Percentiles rank a stretch among this genome's conserved stretches.
These are phyloP conservation scores for Dermolepida albohirtum DNA, from an alignment of 2,888 invertebrate genomes.

Conservation along the genomic window DNA sequence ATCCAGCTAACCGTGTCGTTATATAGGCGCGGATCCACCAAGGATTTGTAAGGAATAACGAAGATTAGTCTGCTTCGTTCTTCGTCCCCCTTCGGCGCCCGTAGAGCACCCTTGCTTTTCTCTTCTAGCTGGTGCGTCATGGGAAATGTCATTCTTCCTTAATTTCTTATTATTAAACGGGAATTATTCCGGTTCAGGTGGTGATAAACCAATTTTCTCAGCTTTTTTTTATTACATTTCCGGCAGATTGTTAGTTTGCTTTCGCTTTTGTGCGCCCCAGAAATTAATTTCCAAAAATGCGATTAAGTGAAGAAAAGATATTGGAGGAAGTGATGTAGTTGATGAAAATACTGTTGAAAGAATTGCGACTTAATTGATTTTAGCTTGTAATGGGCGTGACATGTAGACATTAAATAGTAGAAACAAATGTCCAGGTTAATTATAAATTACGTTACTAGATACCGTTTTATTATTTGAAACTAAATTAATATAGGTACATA, in stretches of 20 bases:
- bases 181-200: slow-evolving; percentile 35
- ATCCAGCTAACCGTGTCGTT: slow-evolving; percentile 57
- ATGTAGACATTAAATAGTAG: too few relatives aligned
- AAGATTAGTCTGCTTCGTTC: slow-evolving; percentile 31
- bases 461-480: too few relatives aligned
- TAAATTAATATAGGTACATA: too few relatives aligned
- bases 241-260: slow-evolving; percentile 17
- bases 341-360: too few relatives aligned
- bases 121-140: slow-evolving; percentile 20
- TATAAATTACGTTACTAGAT: too few relatives aligned
- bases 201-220: slow-evolving; percentile 22
- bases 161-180: slow-evolving; percentile 33
- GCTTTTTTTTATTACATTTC: slow-evolving; percentile 22
- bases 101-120: slow-evolving; percentile 21
- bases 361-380: too few relatives aligned
- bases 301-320: slow-evolving; percentile 7
- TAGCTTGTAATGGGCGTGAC: too few relatives aligned
- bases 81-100: slow-evolving; percentile 9
- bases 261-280: slow-evolving; percentile 12
- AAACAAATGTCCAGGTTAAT: too few relatives aligned
- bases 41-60: slow-evolving; percentile 49
- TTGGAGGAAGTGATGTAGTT: too few relatives aligned
- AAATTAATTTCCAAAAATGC: slow-evolving; percentile 19
- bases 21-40: slow-evolving; percentile 54
- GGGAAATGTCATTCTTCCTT: slow-evolving; percentile 34